Evolutionary conservation across 2,797 vertebrate species (phyloP).

Genomic region (Pseudomugil tenellus): DNA sequence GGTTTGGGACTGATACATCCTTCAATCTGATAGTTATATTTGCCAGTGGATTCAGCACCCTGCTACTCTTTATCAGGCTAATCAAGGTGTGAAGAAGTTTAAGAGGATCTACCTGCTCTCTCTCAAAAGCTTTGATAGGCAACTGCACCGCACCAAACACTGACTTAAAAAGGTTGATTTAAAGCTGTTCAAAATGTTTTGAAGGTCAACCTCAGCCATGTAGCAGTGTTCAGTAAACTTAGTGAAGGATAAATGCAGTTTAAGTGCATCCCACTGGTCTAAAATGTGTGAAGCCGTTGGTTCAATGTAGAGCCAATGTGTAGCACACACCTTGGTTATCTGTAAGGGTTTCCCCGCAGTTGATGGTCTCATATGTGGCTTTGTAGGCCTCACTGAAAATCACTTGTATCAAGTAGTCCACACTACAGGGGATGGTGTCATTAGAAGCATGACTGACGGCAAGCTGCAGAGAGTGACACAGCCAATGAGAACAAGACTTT

Average conservation of each 20-base stretch:
- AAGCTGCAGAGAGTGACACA: constrained; percentile 31
- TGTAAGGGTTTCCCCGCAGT: constrained; percentile 34
- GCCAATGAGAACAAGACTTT: constrained; percentile 10
- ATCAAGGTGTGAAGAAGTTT: no score
- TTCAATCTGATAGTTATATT: no score
- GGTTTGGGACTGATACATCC: no score
- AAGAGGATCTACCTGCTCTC: no score
- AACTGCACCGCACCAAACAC: no score
- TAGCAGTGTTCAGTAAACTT: constrained; percentile 16
- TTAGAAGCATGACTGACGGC: background rate
- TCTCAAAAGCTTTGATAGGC: no score
- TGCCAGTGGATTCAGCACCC: no score
- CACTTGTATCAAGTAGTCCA: constrained; percentile 24
- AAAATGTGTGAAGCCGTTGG: no score
- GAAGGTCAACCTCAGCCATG: constrained; percentile 36
- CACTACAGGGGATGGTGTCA: constrained; percentile 10
- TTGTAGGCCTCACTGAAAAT: constrained; percentile 43
- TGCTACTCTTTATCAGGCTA: no score
- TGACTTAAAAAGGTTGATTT: background rate
- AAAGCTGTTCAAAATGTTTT: constrained; percentile 38
- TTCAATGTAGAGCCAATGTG: constrained; percentile 42
- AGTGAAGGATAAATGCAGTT: background rate
- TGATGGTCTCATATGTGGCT: constrained; percentile 37
- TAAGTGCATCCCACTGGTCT: constrained; percentile 35
- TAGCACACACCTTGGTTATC: constrained; percentile 22